Conservation (phyloP, 2,113 vertebrate species). For the Carlito syrichta region DNA sequence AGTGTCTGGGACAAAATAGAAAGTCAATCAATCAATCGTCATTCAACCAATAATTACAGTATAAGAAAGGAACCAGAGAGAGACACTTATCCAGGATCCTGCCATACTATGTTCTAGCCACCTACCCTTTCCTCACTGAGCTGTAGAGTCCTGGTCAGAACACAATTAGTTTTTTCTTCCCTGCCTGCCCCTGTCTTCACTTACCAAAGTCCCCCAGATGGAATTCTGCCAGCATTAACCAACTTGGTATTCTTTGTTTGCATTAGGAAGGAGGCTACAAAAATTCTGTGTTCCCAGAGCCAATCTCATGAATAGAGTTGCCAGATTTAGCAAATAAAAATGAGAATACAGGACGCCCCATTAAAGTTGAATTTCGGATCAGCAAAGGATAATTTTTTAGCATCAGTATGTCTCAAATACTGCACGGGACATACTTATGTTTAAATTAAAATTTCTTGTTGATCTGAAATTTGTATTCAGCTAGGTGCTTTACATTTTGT, state of each 20-base stretch:
- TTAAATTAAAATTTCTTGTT: not conserved
- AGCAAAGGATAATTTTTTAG: not conserved
- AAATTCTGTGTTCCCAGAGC: not conserved
- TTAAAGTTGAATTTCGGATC: not conserved
- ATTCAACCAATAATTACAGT: not conserved
- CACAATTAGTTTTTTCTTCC: rapidly evolving
- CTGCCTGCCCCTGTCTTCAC: not conserved
- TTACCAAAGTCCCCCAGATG: not conserved
- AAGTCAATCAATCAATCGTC: not conserved
- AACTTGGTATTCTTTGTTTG: not conserved
- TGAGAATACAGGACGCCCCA: not conserved
- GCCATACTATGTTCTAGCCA: rapidly evolving
- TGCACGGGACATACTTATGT: not conserved
- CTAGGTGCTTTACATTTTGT: not conserved
- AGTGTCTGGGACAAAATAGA: not conserved
- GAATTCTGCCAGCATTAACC: not conserved
- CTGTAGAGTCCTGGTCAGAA: rapidly evolving
- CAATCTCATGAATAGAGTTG: not conserved
- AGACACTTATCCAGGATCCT: not conserved
- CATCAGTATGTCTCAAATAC: not conserved
- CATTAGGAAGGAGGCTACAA: not conserved
- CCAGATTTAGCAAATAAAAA: not conserved
- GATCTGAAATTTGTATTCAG: not conserved
- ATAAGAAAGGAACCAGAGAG: too few relatives aligned
- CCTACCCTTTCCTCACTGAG: not conserved